Evolutionary conservation across 2,113 vertebrate genomes (phyloP).

Genomic region (Natator depressus): DNA sequence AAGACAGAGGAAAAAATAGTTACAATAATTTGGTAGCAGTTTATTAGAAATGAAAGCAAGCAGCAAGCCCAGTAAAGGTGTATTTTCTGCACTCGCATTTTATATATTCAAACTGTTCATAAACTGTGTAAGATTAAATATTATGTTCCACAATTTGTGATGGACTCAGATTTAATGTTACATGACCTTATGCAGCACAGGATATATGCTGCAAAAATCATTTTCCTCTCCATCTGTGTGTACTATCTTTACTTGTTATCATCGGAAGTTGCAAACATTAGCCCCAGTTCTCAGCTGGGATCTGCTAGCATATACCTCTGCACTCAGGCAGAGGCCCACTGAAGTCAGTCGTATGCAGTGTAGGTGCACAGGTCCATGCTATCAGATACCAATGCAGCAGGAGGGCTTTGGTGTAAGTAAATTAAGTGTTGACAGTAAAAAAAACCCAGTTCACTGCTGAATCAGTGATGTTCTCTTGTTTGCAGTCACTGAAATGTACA

Average conservation of each 20-base stretch:
- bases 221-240: not conserved
- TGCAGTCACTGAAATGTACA: fast-evolving
- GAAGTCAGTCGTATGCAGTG: not conserved
- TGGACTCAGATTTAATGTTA: not conserved
- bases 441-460: fast-evolving
- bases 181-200: not conserved
- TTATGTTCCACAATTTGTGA: not conserved
- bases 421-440: not conserved
- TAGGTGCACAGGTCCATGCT: not conserved
- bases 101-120: not conserved
- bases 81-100: not conserved
- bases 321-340: not conserved
- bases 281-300: not conserved
- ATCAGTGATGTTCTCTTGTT: fast-evolving
- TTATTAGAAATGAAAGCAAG: conserved; percentile 66
- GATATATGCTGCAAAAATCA: not conserved
- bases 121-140: conserved; percentile 14
- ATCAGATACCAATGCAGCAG: not conserved
- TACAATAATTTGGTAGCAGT: conserved; percentile 24
- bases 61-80: conserved; percentile 43
- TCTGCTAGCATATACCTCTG: fast-evolving
- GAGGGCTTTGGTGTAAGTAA: not conserved
- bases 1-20: conserved; percentile 22
- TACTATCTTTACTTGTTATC: not conserved
- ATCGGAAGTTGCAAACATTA: not conserved